phyloP scores from a whole-genome alignment of 2,888 invertebrate genomes.

The Bombylius discolor region DNA sequence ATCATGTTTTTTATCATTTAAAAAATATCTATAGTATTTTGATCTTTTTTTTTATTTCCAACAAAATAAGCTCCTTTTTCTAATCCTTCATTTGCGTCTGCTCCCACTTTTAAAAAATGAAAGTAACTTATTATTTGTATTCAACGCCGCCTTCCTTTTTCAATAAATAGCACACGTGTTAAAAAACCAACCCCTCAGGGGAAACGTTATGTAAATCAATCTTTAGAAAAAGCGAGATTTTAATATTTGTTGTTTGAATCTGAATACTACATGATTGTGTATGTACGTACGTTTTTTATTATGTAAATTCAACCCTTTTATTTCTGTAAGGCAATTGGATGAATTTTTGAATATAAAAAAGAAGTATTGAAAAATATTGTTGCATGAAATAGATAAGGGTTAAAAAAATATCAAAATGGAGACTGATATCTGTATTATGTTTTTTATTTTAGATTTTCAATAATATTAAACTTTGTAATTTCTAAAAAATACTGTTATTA shows the following conservation, averaged over 20 bases:
- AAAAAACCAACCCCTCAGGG: conserved; percentile 18
- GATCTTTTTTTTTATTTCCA: not conserved
- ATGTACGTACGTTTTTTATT: not conserved
- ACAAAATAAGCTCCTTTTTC: not conserved
- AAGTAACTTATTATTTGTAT: not conserved
- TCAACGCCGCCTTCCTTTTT: too few species aligned
- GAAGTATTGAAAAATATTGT: not conserved
- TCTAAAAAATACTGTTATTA: not conserved
- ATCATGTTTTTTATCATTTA: not conserved
- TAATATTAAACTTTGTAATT: too few species aligned
- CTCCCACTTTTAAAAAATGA: conserved; percentile 12
- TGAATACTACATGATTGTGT: too few species aligned
- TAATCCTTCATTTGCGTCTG: conserved; percentile 17
- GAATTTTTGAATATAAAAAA: not conserved
- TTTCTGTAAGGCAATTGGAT: conserved; percentile 1
- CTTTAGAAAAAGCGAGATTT: not conserved
- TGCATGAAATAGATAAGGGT: too few species aligned
- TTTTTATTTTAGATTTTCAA: not conserved
- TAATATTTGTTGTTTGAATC: too few species aligned
- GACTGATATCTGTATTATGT: not conserved
- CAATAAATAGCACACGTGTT: conserved; percentile 2
- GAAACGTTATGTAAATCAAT: conserved; percentile 17
- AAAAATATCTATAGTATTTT: not conserved
- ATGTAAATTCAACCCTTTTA: conserved; percentile 14
- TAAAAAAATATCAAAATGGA: not conserved